A percentile compares a stretch with the other conserved stretches of the same genome.
These are phyloP conservation scores for Aspidapion aeneum DNA, from an alignment of 2,888 invertebrate species.

Conservation along the genomic window DNA sequence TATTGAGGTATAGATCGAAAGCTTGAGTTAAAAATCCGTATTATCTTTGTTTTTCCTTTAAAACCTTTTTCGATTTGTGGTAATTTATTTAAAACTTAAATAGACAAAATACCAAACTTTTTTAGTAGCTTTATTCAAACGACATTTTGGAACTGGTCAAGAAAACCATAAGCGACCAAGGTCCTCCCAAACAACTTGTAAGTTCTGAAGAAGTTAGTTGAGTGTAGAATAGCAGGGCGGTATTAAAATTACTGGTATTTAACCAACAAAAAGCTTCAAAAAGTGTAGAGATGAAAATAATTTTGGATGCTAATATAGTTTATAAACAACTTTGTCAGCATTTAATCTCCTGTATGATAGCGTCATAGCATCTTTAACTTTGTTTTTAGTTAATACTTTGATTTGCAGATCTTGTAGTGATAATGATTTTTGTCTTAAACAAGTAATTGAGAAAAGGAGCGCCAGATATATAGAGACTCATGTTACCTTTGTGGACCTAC, in stretches of 20 bases:
- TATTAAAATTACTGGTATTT: conserved; percentile 80
- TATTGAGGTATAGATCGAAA: no score
- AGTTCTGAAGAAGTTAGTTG: conserved; percentile 43
- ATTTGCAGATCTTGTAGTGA: background rate
- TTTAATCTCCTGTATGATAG: conserved; percentile 80
- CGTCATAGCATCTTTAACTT: conserved; percentile 49
- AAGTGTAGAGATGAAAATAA: conserved; percentile 79
- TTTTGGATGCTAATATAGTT: conserved; percentile 84
- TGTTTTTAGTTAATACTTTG: background rate
- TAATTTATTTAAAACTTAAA: no score
- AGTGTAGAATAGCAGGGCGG: conserved; percentile 59
- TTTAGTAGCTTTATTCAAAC: conserved; percentile 75
- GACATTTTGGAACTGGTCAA: conserved; percentile 78
- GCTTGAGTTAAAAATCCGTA: no score
- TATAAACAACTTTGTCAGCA: conserved; percentile 87
- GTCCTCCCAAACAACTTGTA: conserved; percentile 64
- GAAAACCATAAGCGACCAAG: no score
- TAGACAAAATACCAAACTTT: conserved; percentile 76
- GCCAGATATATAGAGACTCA: no score
- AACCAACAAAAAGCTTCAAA: conserved; percentile 65
- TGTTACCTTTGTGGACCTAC: no score
- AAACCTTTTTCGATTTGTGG: no score
- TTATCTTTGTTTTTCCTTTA: no score
- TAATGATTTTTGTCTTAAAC: no score
- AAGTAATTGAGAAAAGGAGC: no score